A percentile compares a stretch with the other conserved stretches of the same genome.
These are phyloP conservation scores for Tribolium freemani DNA, from an alignment of 2,888 invertebrate species.

Conservation along the genomic window DNA sequence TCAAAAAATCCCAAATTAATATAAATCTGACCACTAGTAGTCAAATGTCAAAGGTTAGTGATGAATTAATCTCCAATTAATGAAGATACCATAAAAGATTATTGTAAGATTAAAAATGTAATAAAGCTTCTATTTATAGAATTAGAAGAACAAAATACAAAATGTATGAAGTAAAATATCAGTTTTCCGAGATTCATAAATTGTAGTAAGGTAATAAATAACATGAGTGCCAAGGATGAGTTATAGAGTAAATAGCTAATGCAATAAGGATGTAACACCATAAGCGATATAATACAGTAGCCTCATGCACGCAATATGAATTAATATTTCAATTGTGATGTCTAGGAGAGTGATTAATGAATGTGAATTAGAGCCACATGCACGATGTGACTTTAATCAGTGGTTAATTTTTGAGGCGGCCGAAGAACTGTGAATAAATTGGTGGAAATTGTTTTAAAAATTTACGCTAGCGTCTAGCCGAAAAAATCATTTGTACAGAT, in stretches of 20 bases:
- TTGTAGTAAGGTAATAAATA: background rate
- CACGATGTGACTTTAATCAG: conserved; percentile 12
- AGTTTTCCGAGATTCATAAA: background rate
- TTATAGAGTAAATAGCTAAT: background rate
- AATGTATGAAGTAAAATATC: background rate
- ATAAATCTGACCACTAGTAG: too few species aligned
- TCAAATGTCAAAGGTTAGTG: background rate
- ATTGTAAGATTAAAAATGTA: background rate
- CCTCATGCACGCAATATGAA: background rate
- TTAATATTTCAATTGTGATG: conserved; percentile 21
- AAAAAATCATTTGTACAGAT: too few species aligned
- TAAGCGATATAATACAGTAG: background rate
- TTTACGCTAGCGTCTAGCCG: too few species aligned
- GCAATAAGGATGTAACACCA: conserved; percentile 13
- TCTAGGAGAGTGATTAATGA: conserved; percentile 10
- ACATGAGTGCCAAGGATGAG: conserved; percentile 16
- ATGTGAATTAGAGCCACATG: conserved; percentile 21
- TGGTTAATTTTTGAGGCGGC: conserved; percentile 4
- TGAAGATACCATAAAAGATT: background rate
- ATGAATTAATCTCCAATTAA: background rate
- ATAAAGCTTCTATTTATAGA: background rate
- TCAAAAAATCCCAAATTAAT: too few species aligned
- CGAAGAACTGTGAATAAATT: conserved; percentile 7
- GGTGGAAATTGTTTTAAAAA: background rate
- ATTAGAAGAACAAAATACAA: background rate